Percentiles rank a stretch among this genome's conserved stretches.
phyloP scores from a whole-genome alignment of 2,888 invertebrate genomes.

The Drosophila sordidula region DNA sequence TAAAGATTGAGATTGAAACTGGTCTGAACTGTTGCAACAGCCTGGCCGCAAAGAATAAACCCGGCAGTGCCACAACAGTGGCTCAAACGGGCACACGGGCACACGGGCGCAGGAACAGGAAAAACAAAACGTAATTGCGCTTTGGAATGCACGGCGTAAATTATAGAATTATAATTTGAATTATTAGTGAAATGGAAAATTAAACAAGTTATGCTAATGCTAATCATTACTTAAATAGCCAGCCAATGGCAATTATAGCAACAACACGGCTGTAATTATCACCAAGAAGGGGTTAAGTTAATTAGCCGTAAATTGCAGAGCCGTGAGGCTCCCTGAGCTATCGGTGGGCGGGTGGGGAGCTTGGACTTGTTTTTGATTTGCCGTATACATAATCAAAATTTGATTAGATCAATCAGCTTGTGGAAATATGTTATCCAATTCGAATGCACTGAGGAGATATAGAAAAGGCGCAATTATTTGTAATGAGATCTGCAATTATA shows the following conservation, averaged over 20 bases:
- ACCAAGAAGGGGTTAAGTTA: constrained; percentile 27
- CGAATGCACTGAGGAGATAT: background rate
- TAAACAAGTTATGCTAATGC: constrained; percentile 63
- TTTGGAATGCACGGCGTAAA: constrained; percentile 13
- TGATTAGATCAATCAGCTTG: background rate
- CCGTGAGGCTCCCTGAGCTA: background rate
- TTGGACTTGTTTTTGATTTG: constrained; percentile 1
- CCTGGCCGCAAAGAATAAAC: constrained; percentile 15
- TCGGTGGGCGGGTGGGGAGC: no score
- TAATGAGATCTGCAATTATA: constrained; percentile 17
- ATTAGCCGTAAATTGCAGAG: constrained; percentile 45
- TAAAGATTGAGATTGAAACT: constrained; percentile 34
- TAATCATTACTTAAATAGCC: constrained; percentile 49
- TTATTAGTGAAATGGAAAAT: constrained; percentile 18
- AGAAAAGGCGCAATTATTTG: constrained; percentile 10
- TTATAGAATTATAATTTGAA: constrained; percentile 5
- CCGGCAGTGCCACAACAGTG: background rate
- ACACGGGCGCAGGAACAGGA: constrained; percentile 23
- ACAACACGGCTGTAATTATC: constrained; percentile 34
- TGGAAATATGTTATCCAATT: background rate
- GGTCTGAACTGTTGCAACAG: constrained; percentile 37
- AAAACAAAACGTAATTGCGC: constrained; percentile 3
- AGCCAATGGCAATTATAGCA: constrained; percentile 45
- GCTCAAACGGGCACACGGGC: background rate
- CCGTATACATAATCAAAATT: constrained; percentile 8